Base-by-base conservation (phyloP, 2,888 invertebrate genomes). In the Leucophenga maculata region DNA sequence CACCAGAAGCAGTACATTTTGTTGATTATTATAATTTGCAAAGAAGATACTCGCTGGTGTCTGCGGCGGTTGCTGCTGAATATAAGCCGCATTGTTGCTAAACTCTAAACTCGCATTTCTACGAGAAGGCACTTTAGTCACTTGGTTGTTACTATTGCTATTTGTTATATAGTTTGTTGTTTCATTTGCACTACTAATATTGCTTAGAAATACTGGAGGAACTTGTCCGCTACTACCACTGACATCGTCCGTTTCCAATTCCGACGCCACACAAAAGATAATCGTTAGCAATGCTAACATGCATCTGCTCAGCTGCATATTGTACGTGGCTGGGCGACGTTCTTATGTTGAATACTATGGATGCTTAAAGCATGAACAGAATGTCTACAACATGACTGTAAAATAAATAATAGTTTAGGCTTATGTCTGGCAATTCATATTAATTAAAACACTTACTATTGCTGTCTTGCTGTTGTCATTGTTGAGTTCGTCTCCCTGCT, bases 1-100 rank as follows among this genome's bases (percentile, higher is more conserved):
- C 13, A 88, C 79, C 39, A 88, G 71, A 65, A 82, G 83, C 69
- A 83, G 69, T 3, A 87, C 84, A 75, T 86, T 87, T 60, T 85
- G 83, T 46, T 86, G 85, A 69, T 80, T 85, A 54, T 74, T 74
- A 69, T 85, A 81, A 69, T 83, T 86, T 16, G 79, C 74, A 67
- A 82, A 77, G 73, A 79, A 80, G 31, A 80, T 74, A 73, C 79
- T 86, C 2, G 77, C 72, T 6, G 78, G 74, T 8, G 81, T 77
- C 50, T 84, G 74, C 13, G 70, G 70, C 70, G 80, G 76, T 69
- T 77, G 79, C 1, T 78, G 77, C 39, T 76, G 73, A 71, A 77
- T 74, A 22, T 72, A 78, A 62, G 75, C 69, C 22, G 70, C 72
- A 8, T 70, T 73, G 46, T 65, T 14, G 59, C 57, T 76, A 71